Percentiles rank a stretch among this genome's conserved stretches.
phyloP scores from a whole-genome alignment of 1,140 invertebrate genomes.

The Psilanteris sp. region DNA sequence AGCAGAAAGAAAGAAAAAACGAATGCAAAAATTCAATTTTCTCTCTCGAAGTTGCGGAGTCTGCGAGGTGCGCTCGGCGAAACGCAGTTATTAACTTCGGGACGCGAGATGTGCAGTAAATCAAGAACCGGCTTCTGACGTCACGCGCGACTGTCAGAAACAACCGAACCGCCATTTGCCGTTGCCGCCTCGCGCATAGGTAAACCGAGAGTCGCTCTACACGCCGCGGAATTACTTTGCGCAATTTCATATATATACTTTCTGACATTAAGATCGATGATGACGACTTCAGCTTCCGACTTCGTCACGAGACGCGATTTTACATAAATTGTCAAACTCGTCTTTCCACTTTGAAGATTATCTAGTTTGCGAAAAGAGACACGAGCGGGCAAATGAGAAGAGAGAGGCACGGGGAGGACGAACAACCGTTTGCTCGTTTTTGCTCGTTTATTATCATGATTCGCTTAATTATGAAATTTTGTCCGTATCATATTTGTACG shows the following conservation, averaged over 20 bases:
- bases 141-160: conserved; percentile 44
- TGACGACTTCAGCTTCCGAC: conserved; percentile 45
- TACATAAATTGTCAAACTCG: conserved; percentile 33
- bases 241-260: conserved; percentile 53
- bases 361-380: conserved; percentile 12
- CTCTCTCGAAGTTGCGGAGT: conserved; percentile 36
- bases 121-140: conserved; percentile 65
- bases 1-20: background rate
- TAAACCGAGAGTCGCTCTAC: conserved; percentile 25
- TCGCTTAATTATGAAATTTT: too few species aligned
- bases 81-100: conserved; percentile 57
- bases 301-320: conserved; percentile 23
- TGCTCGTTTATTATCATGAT: too few species aligned
- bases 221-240: conserved; percentile 39
- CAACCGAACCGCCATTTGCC: conserved; percentile 21
- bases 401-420: too few species aligned
- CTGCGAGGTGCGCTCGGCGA: conserved; percentile 23
- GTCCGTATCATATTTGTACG: too few species aligned
- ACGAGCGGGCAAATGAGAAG: too few species aligned
- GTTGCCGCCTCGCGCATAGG: conserved; percentile 26
- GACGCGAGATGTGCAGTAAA: conserved; percentile 60
- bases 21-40: conserved; percentile 58
- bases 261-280: conserved; percentile 51
- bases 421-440: too few species aligned
- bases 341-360: conserved; percentile 36